Conservation (phyloP, 1,140 invertebrate genomes). For the Liolophura sinensis region DNA sequence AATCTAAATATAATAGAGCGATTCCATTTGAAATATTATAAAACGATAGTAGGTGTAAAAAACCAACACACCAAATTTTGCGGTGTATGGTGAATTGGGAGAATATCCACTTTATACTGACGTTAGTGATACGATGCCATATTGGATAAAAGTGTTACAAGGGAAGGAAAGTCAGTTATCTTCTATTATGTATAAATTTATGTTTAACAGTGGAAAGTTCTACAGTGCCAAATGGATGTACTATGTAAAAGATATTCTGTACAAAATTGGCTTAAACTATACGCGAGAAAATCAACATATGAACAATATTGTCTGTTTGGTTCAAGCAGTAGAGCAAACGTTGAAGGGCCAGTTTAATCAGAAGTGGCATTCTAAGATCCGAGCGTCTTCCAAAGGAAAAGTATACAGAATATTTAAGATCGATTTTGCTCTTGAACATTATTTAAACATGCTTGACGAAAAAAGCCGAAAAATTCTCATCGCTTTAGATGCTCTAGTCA, state of each 20-base stretch:
- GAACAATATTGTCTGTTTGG: not conserved
- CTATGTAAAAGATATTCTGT: too few species aligned
- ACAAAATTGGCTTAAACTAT: too few species aligned
- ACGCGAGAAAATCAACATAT: too few species aligned
- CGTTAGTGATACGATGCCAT: slow-evolving; percentile 1
- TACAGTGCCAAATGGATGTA: too few species aligned
- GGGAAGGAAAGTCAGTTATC: too few species aligned
- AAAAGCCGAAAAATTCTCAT: too few species aligned
- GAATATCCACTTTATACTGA: slow-evolving; percentile 6
- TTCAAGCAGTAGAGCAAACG: not conserved
- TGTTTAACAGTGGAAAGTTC: too few species aligned
- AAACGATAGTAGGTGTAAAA: slow-evolving; percentile 6
- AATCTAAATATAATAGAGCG: slow-evolving; percentile 4
- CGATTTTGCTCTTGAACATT: not conserved
- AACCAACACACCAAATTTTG: slow-evolving; percentile 13
- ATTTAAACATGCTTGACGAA: too few species aligned
- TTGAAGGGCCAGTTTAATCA: slow-evolving; percentile 9
- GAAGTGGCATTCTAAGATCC: slow-evolving; percentile 8
- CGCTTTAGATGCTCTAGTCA: slow-evolving; percentile 9
- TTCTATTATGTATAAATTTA: too few species aligned
- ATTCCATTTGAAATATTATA: slow-evolving; percentile 5
- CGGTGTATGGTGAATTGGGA: slow-evolving; percentile 17
- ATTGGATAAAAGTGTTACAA: too few species aligned
- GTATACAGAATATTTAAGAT: slow-evolving; percentile 12
- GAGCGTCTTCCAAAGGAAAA: slow-evolving; percentile 1